phyloP scores from a whole-genome alignment of 2,888 invertebrate genomes.

The Augochlorella aurata region DNA sequence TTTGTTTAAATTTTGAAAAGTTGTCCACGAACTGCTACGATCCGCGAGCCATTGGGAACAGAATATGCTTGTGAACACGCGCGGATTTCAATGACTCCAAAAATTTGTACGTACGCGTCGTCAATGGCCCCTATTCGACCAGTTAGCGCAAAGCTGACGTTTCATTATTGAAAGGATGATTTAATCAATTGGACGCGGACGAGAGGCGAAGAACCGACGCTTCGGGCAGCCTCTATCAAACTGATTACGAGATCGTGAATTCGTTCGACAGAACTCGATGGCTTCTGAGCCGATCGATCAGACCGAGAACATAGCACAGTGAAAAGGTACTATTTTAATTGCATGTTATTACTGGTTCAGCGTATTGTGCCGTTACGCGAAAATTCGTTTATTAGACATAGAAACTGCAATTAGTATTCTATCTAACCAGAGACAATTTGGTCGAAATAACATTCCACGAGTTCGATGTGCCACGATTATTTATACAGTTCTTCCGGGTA shows the following conservation, averaged over 20 bases:
- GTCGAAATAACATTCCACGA: not conserved
- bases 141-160: not conserved
- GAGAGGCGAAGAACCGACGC: conserved; percentile 32
- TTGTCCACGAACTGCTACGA: not conserved
- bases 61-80: not conserved
- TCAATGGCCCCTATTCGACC: not conserved
- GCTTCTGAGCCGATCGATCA: conserved; percentile 23
- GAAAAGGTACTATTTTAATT: not conserved
- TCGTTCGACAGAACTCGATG: conserved; percentile 32
- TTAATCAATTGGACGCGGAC: conserved; percentile 21
- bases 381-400: not conserved
- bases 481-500: no score
- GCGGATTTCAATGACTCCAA: not conserved
- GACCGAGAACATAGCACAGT: not conserved
- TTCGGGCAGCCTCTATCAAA: conserved; percentile 37
- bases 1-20: not conserved
- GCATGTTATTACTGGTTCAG: not conserved
- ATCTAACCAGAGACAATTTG: not conserved
- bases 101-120: not conserved
- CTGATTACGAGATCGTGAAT: conserved; percentile 37
- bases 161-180: conserved; percentile 2
- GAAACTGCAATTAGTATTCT: not conserved
- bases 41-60: not conserved
- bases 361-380: not conserved
- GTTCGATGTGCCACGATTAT: no score